These are phyloP conservation scores for Lydus trimaculatus DNA, from an alignment of 2,888 invertebrate species.

Conservation along the genomic window DNA sequence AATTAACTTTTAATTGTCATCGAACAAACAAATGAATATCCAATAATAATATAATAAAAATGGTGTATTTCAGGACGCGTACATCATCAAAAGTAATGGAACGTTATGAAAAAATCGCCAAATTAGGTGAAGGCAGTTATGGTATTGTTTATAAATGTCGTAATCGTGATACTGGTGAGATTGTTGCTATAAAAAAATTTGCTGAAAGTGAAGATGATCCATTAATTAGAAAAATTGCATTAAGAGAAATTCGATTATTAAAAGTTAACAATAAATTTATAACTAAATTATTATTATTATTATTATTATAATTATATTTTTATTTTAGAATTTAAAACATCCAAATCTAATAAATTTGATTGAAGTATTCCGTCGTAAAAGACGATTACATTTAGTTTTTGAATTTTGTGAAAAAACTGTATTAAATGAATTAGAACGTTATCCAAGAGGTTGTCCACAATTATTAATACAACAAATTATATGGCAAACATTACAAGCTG, in stretches of 20 bases:
- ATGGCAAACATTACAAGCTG: slow-evolving; percentile 94
- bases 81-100: slow-evolving; percentile 90
- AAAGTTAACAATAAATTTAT: slow-evolving; percentile 73
- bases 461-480: slow-evolving; percentile 88
- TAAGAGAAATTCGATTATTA: slow-evolving; percentile 91
- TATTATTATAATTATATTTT: slow-evolving; percentile 8
- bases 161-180: slow-evolving; percentile 91
- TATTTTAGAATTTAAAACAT: slow-evolving; percentile 91
- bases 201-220: slow-evolving; percentile 98
- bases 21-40: background rate
- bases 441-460: slow-evolving; percentile 93
- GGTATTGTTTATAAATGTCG: slow-evolving; percentile 97
- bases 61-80: slow-evolving; percentile 70
- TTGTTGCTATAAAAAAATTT: slow-evolving; percentile 97
- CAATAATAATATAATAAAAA: background rate
- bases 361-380: slow-evolving; percentile 95
- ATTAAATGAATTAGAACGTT: slow-evolving; percentile 89
- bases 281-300: background rate
- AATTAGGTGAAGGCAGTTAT: slow-evolving; percentile 95
- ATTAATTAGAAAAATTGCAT: slow-evolving; percentile 93
- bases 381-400: slow-evolving; percentile 96
- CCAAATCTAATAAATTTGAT: slow-evolving; percentile 96
- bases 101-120: slow-evolving; percentile 92
- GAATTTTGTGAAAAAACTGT: slow-evolving; percentile 99
- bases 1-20: too few species aligned